Evolutionary conservation across 2,797 vertebrate genomes (phyloP), one percentile per base, ranked within the genome.

Genomic region (Anas bernieri): DNA sequence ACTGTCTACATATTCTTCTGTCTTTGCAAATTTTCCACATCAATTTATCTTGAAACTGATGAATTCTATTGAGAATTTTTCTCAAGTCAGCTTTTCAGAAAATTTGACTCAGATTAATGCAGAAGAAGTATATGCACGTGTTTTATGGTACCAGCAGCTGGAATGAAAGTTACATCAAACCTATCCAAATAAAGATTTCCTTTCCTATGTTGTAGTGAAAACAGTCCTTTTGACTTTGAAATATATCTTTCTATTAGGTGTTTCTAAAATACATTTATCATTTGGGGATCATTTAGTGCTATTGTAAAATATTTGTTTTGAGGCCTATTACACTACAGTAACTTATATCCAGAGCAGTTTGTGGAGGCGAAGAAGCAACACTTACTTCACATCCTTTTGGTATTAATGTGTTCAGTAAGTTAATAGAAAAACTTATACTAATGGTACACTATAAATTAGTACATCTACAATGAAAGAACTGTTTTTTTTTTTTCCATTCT

Each of bases 401-500:
- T 37, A 52, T 59, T 50, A 87, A 11, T 12, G 30, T 76, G 28
- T 8, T 92, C 79, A 90, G 62, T 55, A 83, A 82, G 62, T 83
- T 96, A 96, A 94, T 86, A 52, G 62, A 72, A 91, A 93, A 95
- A 41, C 45, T 80, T 76, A 58, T 78, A 58, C 58, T 82, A 88
- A 87, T 52, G 28, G 68, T 17, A 67, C 31, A 41, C 66, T 92
- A 77, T 96, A 90, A 94, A 92, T 93, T 91, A 87, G 74, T 91
- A 92, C 54, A 95, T 93, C 80, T 93, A 75, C 85, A 70, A 69
- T 86, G 91, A 86, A 92, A 91, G 81, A 87, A 92, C 67, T 92
- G 83, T 37, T 37, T 37, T 35, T 35, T 35, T 96, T 97, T 96
- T 97, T 82, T 82, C 79, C 50, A 41, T 93, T 94, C 82, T 91